Evolutionary conservation across 2,113 vertebrate species (phyloP), one percentile per base, ranked within the genome.

Genomic region (Opisthocomus hoazin): DNA sequence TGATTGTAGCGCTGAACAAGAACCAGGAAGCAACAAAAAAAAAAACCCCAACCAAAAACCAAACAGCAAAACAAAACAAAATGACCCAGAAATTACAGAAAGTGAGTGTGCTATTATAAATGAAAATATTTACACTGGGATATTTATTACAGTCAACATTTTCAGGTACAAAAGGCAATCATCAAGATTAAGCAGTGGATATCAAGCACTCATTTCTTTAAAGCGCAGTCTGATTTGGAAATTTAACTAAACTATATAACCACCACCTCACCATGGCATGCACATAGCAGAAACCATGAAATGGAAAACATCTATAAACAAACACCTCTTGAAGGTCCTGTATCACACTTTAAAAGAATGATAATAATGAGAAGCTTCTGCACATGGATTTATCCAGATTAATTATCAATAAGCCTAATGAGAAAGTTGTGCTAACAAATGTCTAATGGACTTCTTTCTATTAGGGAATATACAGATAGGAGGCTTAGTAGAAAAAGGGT

Each of bases 1-100:
- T 73, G 84, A 53, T 70, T 71, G 70, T 73, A 41, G 90, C 86
- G 57, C 85, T 91, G 43, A 93, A 88, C 50, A 91, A 94, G 32
- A 68, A 66, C 54, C 6, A 26, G 22, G 54, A 95, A 94, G 57
- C 51, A 75, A 64, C 4, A 39, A 43, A 69, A 79, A 32, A 51
- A 57, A 18, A 10, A 4, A 12, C 20, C 22, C 9, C 12, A 36
- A 1, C 0, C 41, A 23, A 13, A 65, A 66, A 10, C 29, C 11
- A 45, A 89, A 27, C 6, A 50, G 21, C 39, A 56, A 34, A 45
- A 34, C 21, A 46, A 60, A 88, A 56, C 14, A 73, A 54, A 78
- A 9, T 5, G 8, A 45, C 16, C 6, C 8, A 50, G 43, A 69
- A 90, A 90, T 60, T 1, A 83, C 4, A 56, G 16, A 43, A 77